phyloP scores from a whole-genome alignment of 2,113 vertebrate species.

The Agapornis roseicollis region DNA sequence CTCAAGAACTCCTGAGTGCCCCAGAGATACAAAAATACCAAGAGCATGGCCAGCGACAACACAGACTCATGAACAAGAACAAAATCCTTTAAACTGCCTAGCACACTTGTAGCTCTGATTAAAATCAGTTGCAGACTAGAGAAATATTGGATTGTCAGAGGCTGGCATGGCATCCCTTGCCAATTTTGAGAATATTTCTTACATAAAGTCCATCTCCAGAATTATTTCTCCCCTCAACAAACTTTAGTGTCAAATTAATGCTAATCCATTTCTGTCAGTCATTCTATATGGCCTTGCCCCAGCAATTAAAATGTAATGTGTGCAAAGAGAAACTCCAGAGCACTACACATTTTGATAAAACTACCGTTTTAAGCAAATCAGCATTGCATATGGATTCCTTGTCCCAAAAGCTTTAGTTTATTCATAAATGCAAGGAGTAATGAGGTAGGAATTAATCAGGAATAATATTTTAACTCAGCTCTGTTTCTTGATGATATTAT shows the following conservation, averaged over 20 bases:
- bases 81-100: neutral
- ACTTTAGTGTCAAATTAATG: neutral
- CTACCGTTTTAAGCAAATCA: neutral
- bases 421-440: neutral
- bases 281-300: neutral
- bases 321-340: neutral
- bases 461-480: constrained; percentile 18
- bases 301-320: constrained; percentile 10
- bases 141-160: neutral
- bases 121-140: neutral
- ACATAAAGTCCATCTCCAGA: neutral
- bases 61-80: neutral
- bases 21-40: neutral
- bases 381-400: neutral
- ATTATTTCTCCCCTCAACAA: neutral
- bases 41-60: neutral
- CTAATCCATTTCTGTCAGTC: neutral
- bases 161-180: neutral
- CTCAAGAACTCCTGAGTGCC: neutral
- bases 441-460: constrained; percentile 17
- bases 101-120: neutral
- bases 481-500: neutral
- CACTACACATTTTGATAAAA: neutral
- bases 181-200: neutral
- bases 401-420: neutral